phyloP scores from a whole-genome alignment of 1,140 invertebrate genomes.

The Condylostylus longicornis region DNA sequence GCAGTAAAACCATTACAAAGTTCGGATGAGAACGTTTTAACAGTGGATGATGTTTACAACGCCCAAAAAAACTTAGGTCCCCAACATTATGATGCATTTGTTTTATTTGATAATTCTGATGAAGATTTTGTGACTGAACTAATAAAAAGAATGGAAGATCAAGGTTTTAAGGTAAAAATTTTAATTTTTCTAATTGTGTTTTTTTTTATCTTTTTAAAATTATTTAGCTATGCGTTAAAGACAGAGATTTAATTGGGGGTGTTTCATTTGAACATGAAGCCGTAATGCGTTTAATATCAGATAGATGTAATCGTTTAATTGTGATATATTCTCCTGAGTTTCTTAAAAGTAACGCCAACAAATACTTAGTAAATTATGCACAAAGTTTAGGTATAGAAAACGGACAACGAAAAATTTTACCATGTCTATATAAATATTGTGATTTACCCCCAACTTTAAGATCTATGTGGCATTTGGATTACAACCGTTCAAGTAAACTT shows the following conservation, averaged over 20 bases:
- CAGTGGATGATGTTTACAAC: slow-evolving; percentile 37
- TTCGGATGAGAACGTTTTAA: slow-evolving; percentile 16
- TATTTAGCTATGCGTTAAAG: slow-evolving; percentile 46
- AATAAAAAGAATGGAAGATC: slow-evolving; percentile 44
- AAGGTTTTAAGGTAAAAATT: slow-evolving; percentile 40
- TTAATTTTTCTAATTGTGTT: background rate
- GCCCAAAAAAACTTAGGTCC: slow-evolving; percentile 34
- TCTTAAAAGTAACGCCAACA: slow-evolving; percentile 48
- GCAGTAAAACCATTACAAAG: too few relatives aligned
- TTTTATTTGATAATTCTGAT: slow-evolving; percentile 56
- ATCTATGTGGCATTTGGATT: slow-evolving; percentile 41
- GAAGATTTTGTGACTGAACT: slow-evolving; percentile 43
- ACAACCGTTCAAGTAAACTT: slow-evolving; percentile 34
- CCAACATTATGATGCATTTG: slow-evolving; percentile 51
- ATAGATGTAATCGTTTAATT: slow-evolving; percentile 54
- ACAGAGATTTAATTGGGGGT: slow-evolving; percentile 48
- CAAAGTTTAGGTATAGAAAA: slow-evolving; percentile 50
- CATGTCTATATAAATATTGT: slow-evolving; percentile 44
- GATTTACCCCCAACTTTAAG: slow-evolving; percentile 40
- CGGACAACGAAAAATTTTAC: slow-evolving; percentile 44
- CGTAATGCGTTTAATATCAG: slow-evolving; percentile 52
- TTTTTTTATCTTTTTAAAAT: slow-evolving; percentile 1
- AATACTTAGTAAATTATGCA: slow-evolving; percentile 55
- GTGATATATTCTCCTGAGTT: slow-evolving; percentile 57
- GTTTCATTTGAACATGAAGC: slow-evolving; percentile 49